Conservation (phyloP, 2,113 vertebrate species). For the Climacteris rufus region DNA sequence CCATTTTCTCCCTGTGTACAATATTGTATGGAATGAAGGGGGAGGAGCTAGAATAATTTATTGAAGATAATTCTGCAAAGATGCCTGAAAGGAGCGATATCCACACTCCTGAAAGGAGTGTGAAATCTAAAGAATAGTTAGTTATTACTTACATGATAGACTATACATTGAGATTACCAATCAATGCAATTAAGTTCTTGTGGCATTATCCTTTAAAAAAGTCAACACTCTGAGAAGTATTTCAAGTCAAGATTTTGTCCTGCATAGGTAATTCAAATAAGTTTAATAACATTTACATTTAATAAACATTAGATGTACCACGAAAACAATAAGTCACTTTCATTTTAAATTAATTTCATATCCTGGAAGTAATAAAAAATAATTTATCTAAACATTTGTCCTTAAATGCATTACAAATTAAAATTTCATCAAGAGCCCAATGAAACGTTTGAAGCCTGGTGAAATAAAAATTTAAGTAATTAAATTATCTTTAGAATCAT, state of each 20-base stretch:
- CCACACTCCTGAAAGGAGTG: neutral
- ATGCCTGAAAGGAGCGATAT: neutral
- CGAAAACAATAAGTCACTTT: neutral
- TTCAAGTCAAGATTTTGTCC: neutral
- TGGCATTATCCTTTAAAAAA: neutral
- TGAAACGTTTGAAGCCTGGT: neutral
- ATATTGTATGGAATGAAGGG: neutral
- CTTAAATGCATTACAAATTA: conserved; percentile 20
- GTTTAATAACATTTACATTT: neutral
- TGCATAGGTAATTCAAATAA: neutral
- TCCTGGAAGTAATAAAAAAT: neutral
- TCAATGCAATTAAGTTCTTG: neutral
- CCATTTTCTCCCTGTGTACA: neutral
- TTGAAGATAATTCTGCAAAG: neutral
- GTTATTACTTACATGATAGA: neutral
- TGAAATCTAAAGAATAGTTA: neutral
- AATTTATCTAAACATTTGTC: neutral
- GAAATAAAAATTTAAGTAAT: conserved; percentile 10
- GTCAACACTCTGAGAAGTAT: neutral
- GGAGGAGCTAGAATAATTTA: neutral
- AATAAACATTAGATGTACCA: neutral
- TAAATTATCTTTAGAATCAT: neutral
- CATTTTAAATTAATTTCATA: conserved; percentile 19
- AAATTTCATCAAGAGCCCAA: conserved; percentile 1
- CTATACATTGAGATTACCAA: neutral